Percentiles rank a stretch among this genome's conserved stretches.
These are phyloP conservation scores for Epizoanthus fatuus DNA, from an alignment of 92 coral and sea anemone species.

Conservation along the genomic window DNA sequence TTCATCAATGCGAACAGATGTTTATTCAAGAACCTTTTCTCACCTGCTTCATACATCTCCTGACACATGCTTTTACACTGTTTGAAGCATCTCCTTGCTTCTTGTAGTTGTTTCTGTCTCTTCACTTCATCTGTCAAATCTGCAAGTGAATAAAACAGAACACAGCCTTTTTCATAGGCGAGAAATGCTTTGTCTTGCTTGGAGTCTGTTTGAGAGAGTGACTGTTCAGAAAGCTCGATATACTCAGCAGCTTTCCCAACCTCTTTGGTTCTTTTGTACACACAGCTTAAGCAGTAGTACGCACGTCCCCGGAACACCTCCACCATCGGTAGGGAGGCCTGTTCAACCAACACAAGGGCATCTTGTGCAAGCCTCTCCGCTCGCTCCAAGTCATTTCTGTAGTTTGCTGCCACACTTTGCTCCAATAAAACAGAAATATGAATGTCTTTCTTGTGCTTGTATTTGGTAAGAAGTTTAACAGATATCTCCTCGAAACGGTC, in stretches of 20 bases:
- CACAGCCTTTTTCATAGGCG: slow-evolving; percentile 46
- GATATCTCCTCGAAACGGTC: slow-evolving; percentile 1
- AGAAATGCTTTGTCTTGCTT: slow-evolving; percentile 31
- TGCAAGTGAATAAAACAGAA: not conserved
- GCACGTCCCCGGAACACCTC: slow-evolving; percentile 29
- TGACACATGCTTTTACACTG: not conserved
- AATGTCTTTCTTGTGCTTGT: slow-evolving; percentile 6
- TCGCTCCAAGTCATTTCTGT: not conserved
- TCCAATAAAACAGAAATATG: slow-evolving; percentile 18
- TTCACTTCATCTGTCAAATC: not conserved
- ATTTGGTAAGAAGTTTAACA: not conserved
- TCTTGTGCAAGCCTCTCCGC: slow-evolving; percentile 12
- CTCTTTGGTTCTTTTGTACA: slow-evolving; percentile 29
- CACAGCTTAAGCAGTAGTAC: slow-evolving; percentile 19
- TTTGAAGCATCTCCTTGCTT: slow-evolving; percentile 15
- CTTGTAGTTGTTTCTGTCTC: slow-evolving; percentile 1
- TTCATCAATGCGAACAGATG: slow-evolving; percentile 33
- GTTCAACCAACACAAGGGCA: slow-evolving; percentile 6
- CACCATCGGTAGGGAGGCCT: slow-evolving; percentile 32
- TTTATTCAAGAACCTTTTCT: slow-evolving; percentile 13
- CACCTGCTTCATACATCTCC: slow-evolving; percentile 16
- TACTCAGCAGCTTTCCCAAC: slow-evolving; percentile 21
- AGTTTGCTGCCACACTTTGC: slow-evolving; percentile 27
- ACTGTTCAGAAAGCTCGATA: slow-evolving; percentile 1
- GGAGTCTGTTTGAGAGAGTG: slow-evolving; percentile 14